Conservation (phyloP, 2,113 vertebrate genomes). For the Festucalex cinctus region DNA sequence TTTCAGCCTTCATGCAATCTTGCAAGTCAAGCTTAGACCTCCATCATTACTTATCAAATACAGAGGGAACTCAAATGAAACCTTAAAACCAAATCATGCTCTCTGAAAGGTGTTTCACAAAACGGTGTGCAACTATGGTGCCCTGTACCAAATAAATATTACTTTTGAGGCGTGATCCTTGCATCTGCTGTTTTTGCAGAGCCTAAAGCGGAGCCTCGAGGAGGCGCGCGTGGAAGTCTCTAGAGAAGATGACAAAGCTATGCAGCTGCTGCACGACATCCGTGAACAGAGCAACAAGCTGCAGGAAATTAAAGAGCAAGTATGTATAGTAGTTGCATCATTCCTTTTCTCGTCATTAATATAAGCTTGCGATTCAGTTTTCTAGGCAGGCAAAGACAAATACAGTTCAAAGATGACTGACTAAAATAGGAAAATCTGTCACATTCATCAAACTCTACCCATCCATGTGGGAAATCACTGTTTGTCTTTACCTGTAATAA, state of each 20-base stretch:
- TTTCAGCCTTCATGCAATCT: not conserved
- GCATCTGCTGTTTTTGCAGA: slow-evolving; percentile 71
- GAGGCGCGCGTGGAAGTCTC: slow-evolving; percentile 98
- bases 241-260: slow-evolving; percentile 97
- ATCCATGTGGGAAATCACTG: not conserved
- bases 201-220: slow-evolving; percentile 97
- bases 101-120: not conserved
- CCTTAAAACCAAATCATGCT: not conserved
- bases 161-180: slow-evolving; percentile 25
- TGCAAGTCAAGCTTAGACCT: not conserved
- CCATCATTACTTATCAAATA: not conserved
- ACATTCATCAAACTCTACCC: not conserved
- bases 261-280: slow-evolving; percentile 98
- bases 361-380: slow-evolving; percentile 19
- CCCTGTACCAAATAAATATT: not conserved
- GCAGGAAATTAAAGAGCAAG: slow-evolving; percentile 99
- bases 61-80: slow-evolving; percentile 6
- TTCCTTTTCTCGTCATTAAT: slow-evolving; percentile 9
- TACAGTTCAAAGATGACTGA: not conserved
- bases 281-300: slow-evolving; percentile 97
- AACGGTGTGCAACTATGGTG: not conserved
- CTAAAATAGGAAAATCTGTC: not conserved
- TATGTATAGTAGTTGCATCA: slow-evolving; percentile 49
- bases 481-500: slow-evolving; percentile 3
- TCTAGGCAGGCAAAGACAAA: slow-evolving; percentile 10